Base-by-base conservation (phyloP, 53 echinoderm and acorn worm species). In the Zoroaster sp. region DNA sequence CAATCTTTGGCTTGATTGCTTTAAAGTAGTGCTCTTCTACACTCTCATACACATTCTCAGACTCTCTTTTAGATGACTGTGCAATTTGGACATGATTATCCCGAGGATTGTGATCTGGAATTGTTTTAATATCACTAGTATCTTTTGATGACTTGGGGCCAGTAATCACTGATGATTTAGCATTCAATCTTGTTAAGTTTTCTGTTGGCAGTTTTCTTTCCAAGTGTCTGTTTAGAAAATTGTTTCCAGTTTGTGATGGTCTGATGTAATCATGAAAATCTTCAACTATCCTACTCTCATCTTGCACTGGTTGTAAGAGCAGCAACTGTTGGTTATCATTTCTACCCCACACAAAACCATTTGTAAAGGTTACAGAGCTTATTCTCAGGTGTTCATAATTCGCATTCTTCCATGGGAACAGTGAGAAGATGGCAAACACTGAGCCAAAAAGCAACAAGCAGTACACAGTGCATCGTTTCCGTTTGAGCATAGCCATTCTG, bases 281-380 rank as follows among this genome's bases (percentile, higher is more conserved):
- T 44, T 28, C 15, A 11, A 68, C 9, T 33, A 40, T 33, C 8
- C 7, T 85, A 70, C 85, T 71, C 42, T 85, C 72, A 71, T 85
- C 85, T 34, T 10, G 15, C 51, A 31, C 40, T 25, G 85, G 85
- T n/a, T 37, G 43, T 70, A 85, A 33, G 45, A 85, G 18, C 85
- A 85, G 21, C 41, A 85, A 69, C 12, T 28, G 18, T 11, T 85
- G 46, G 32, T 52, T 8, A 14, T 52, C 30, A 14, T 25, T 31
- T 10, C 4, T 21, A 30, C 32, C 42, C 30, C 51, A 69, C 31
- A 34, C 46, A 15, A 32, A n/a, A 13, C 30, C 9, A 18, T 46
- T 35, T 36, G 13, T 18, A 7, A 85, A 4, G 40, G 70, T 42
- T 32, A 18, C 43, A 30, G 40, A 66, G 66, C 49, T 45, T 9